These are phyloP conservation scores for Parnassius mnemosyne DNA, from an alignment of 2,888 invertebrate genomes.

Conservation along the genomic window DNA sequence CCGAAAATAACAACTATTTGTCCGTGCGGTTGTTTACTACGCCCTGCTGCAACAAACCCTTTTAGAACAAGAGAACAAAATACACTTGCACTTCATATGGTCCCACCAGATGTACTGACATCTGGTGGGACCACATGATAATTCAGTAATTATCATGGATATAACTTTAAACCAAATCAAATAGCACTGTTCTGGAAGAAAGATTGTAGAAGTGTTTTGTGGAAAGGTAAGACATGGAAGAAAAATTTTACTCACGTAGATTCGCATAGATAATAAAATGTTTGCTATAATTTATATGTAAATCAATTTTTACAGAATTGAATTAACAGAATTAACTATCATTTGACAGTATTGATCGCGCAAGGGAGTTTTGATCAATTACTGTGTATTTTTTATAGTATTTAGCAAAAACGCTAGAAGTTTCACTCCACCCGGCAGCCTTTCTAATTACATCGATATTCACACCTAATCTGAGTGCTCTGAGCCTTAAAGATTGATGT, in stretches of 20 bases:
- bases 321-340: too few species aligned
- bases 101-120: constrained; percentile 77
- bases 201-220: constrained; percentile 85
- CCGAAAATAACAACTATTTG: constrained; percentile 59
- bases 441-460: too few species aligned
- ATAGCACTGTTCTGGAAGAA: constrained; percentile 85
- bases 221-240: constrained; percentile 67
- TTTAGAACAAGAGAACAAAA: constrained; percentile 69
- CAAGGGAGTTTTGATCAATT: too few species aligned
- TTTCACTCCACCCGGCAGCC: too few species aligned
- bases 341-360: too few species aligned
- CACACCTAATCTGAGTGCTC: too few species aligned
- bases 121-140: too few species aligned
- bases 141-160: constrained; percentile 80
- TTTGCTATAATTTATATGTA: constrained; percentile 6
- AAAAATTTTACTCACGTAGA: constrained; percentile 37
- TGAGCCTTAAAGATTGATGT: too few species aligned
- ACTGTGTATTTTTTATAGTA: too few species aligned
- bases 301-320: constrained; percentile 19
- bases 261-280: constrained; percentile 28
- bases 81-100: constrained; percentile 67
- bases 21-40: constrained; percentile 68
- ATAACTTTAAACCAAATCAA: constrained; percentile 76
- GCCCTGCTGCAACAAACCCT: constrained; percentile 56
- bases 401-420: too few species aligned